phyloP scores from a whole-genome alignment of 2,888 invertebrate species.

The Drosophila quinaria region DNA sequence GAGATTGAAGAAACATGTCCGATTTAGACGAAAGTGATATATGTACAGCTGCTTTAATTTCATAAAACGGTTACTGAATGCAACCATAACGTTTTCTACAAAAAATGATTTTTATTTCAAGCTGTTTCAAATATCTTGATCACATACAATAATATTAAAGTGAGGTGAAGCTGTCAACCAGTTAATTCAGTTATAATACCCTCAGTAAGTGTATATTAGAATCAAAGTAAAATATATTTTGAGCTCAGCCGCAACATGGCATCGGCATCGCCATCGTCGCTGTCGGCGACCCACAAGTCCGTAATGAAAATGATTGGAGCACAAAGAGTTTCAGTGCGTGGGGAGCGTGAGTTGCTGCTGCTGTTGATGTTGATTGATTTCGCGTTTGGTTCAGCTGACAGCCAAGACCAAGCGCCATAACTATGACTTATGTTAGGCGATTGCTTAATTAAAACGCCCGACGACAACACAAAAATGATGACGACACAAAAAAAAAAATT shows the following conservation, averaged over 20 bases:
- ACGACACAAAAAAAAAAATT: constrained; percentile 1
- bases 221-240: constrained; percentile 26
- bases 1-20: no score
- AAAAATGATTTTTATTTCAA: background rate
- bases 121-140: background rate
- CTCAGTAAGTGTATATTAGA: constrained; percentile 13
- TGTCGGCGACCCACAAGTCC: constrained; percentile 20
- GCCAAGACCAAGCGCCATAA: constrained; percentile 20
- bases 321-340: constrained; percentile 36
- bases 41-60: background rate
- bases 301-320: constrained; percentile 63
- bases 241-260: constrained; percentile 37
- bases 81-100: background rate
- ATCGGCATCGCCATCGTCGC: constrained; percentile 14
- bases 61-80: no score
- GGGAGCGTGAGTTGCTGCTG: constrained; percentile 5
- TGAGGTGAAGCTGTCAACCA: background rate
- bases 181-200: background rate
- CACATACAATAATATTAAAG: background rate
- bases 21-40: no score
- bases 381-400: constrained; percentile 58
- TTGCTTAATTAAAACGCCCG: constrained; percentile 69
- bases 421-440: constrained; percentile 56
- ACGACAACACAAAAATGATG: constrained; percentile 11
- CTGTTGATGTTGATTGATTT: constrained; percentile 73